A percentile compares a stretch with the other conserved stretches of the same genome.
Conservation (phyloP, 2,113 vertebrate species). For the Leptocoma aspasia region DNA sequence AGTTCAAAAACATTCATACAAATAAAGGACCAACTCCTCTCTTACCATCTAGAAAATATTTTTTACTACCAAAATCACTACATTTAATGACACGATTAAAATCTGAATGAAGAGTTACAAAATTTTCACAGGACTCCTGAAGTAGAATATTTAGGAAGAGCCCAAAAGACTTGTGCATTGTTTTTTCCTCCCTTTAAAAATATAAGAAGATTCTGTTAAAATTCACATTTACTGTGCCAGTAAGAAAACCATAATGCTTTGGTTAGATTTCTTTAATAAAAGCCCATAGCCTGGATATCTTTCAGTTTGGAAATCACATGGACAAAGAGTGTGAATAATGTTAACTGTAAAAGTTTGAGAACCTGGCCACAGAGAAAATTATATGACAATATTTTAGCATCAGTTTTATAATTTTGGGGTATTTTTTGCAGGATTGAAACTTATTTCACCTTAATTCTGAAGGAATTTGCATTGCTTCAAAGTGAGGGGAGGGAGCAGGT, state of each 20-base stretch:
- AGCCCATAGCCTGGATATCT: background rate
- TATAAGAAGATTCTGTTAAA: background rate
- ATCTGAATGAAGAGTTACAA: background rate
- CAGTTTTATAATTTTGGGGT: background rate
- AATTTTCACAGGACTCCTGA: background rate
- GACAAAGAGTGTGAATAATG: background rate
- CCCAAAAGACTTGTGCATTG: background rate
- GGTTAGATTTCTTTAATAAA: background rate
- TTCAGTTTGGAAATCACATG: background rate
- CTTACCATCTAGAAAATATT: background rate
- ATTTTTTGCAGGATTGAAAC: background rate
- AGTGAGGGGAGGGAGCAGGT: background rate
- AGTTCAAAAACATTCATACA: background rate
- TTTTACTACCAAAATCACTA: background rate
- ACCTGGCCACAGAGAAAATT: accelerated
- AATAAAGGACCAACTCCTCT: background rate
- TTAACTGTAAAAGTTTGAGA: background rate
- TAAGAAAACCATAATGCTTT: background rate
- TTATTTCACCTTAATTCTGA: background rate
- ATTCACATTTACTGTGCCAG: background rate
- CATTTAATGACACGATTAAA: background rate
- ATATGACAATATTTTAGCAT: background rate
- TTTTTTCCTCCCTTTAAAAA: background rate
- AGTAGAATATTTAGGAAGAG: background rate
- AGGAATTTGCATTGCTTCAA: background rate